Conservation (phyloP, 2,888 invertebrate species). For the Galerucella nymphaeae region DNA sequence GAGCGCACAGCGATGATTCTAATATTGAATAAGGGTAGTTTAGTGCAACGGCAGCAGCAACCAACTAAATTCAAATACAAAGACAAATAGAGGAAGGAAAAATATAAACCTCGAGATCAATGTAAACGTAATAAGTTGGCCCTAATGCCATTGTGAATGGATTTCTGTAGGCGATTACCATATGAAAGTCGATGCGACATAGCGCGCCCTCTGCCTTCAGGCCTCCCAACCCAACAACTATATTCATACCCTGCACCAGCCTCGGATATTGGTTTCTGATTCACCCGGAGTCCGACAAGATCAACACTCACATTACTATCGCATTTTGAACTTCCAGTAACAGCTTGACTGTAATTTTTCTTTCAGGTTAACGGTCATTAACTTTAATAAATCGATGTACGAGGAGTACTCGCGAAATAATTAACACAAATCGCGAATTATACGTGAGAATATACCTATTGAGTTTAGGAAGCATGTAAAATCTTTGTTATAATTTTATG, state of each 20-base stretch:
- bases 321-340: slow-evolving; percentile 39
- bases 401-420: neutral
- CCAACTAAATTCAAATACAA: slow-evolving; percentile 66
- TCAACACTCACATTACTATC: slow-evolving; percentile 59
- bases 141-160: slow-evolving; percentile 66
- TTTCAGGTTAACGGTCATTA: slow-evolving; percentile 3
- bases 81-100: slow-evolving; percentile 65
- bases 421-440: neutral
- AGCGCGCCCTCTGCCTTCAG: slow-evolving; percentile 56
- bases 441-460: neutral
- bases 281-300: slow-evolving; percentile 64
- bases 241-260: slow-evolving; percentile 55
- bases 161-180: slow-evolving; percentile 66
- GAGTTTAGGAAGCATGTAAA: neutral
- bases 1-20: slow-evolving; percentile 35
- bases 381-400: neutral
- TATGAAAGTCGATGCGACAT: slow-evolving; percentile 62
- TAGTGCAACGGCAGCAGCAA: slow-evolving; percentile 51
- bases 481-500: too few relatives aligned
- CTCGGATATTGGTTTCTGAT: slow-evolving; percentile 65
- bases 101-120: slow-evolving; percentile 67
- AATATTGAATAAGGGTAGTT: slow-evolving; percentile 46
- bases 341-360: slow-evolving; percentile 29
- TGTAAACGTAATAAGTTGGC: slow-evolving; percentile 67
- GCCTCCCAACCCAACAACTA: slow-evolving; percentile 57